These are phyloP conservation scores for Pteronotus mesoamericanus DNA, from an alignment of 2,797 vertebrate species.

Conservation along the genomic window DNA sequence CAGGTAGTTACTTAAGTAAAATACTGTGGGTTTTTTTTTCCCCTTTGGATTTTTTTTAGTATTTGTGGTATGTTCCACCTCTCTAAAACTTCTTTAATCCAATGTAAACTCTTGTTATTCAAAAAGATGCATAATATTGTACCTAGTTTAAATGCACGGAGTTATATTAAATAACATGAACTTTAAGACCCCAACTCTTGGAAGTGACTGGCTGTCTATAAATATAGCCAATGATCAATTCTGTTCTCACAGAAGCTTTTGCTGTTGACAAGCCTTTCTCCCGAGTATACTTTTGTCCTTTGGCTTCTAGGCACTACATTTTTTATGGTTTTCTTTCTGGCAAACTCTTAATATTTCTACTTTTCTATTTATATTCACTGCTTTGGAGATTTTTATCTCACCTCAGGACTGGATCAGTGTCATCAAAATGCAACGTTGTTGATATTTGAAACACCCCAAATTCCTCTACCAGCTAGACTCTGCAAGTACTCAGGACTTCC, in stretches of 20 bases:
- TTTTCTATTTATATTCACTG: not conserved
- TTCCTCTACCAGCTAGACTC: not conserved
- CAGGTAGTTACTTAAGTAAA: not conserved
- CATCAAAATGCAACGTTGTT: not conserved
- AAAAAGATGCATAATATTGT: not conserved
- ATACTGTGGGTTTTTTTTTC: not conserved
- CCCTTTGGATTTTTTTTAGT: not conserved
- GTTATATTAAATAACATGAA: not conserved
- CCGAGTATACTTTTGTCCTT: not conserved
- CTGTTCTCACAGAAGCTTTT: not conserved
- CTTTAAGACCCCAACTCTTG: not conserved
- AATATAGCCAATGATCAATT: too few species aligned
- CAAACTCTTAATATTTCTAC: not conserved
- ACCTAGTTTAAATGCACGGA: not conserved
- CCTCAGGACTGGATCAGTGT: not conserved
- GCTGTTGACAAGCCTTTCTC: not conserved
- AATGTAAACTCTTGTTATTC: not conserved
- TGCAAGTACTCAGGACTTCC: not conserved
- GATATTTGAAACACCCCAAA: not conserved
- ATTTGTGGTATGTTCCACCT: not conserved
- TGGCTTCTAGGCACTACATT: not conserved
- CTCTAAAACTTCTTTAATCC: not conserved
- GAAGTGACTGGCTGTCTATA: not conserved
- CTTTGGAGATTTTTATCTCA: not conserved
- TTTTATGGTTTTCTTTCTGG: not conserved